Evolutionary conservation across 2,797 vertebrate species (phyloP), one percentile per base, ranked within the genome.

Genomic region (Falco rusticolus): DNA sequence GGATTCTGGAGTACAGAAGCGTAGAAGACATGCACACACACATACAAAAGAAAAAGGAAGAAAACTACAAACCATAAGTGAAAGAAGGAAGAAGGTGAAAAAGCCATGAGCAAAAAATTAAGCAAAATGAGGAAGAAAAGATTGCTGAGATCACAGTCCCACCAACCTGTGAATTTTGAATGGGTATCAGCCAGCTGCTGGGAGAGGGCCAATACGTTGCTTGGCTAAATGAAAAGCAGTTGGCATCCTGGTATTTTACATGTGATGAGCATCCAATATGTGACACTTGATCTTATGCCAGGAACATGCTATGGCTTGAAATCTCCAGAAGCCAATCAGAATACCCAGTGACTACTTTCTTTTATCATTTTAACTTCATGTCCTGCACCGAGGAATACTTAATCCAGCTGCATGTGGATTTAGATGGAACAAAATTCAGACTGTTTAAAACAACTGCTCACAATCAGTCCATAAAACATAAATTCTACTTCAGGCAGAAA

Each of bases 211-310:
- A 95, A 77, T 60, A 50, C 16, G 1, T 80, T 92, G 60, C 74
- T 77, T 91, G 25, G n/a, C 60, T 95, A 95, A 95, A 95, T 75
- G 86, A 93, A 91, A 95, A 96, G 81, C 84, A 90, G 60, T 95
- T 95, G 93, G 88, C 94, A 95, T 83, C 51, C 57, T 92, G 68
- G 56, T 89, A 90, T 92, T 90, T 92, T 33, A 96, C 29, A 94
- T 89, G 84, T 90, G 96, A 96, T 87, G 90, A 95, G 26, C 86
- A 94, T 89, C 85, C 95, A 95, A 68, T 96, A 92, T 92, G 78
- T 65, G 90, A 90, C 90, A 92, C 33, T 90, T 96, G 90, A 91
- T 83, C 50, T 80, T 85, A 87, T 33, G 90, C 96, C 95, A 96
- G 89, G 37, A 82, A 87, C 45, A 96, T n/a, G 47, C 22, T 92